These are phyloP conservation scores for Aptenodytes patagonicus DNA, from an alignment of 2,113 vertebrate species.

Conservation along the genomic window DNA sequence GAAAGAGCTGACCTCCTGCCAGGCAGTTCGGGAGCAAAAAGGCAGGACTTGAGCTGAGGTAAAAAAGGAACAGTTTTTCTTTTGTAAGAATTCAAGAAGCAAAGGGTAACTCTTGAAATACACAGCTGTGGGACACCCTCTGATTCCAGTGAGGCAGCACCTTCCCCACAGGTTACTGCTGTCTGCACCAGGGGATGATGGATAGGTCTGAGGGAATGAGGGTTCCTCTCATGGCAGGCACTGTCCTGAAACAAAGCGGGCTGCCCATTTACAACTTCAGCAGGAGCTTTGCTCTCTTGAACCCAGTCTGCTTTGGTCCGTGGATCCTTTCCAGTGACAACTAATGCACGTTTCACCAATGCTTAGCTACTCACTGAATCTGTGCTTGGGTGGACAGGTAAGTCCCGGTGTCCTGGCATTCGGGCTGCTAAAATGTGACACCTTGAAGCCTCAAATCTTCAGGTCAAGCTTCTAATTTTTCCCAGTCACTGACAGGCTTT, in stretches of 20 bases:
- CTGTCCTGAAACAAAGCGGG: background rate
- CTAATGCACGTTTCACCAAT: accelerated
- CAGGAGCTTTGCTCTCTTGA: background rate
- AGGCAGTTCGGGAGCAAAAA: background rate
- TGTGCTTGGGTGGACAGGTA: background rate
- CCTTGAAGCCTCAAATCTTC: background rate
- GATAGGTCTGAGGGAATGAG: background rate
- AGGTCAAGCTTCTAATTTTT: background rate
- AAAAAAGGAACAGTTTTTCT: background rate
- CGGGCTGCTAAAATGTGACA: background rate
- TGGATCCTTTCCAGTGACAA: background rate
- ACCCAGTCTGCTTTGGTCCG: background rate
- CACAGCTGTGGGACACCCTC: background rate
- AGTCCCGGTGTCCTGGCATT: accelerated
- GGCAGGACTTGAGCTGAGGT: background rate
- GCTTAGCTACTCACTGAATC: background rate
- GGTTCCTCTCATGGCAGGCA: background rate
- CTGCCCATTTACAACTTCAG: background rate
- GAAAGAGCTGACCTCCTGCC: background rate
- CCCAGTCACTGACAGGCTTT: background rate
- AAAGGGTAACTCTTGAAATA: background rate
- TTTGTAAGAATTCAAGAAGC: background rate
- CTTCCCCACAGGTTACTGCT: background rate
- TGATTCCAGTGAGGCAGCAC: accelerated
- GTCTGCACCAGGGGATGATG: background rate